A percentile compares a stretch with the other conserved stretches of the same genome.
Conservation (phyloP, 2,113 vertebrate genomes). For the Dissostichus mawsoni region DNA sequence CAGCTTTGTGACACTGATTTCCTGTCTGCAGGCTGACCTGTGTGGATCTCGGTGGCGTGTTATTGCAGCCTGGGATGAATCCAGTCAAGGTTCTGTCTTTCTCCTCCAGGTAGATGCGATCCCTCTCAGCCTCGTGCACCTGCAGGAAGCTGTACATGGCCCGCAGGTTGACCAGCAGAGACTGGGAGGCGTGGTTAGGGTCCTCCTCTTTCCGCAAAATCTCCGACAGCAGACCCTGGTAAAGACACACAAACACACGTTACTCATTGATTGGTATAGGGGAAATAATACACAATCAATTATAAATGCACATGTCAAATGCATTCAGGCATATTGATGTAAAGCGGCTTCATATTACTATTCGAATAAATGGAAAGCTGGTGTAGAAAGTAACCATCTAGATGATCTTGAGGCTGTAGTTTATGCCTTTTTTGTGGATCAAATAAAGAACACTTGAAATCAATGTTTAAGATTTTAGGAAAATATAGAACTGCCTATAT, state of each 20-base stretch:
- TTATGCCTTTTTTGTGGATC: not conserved
- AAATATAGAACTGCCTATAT: not conserved
- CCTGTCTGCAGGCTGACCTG: constrained; percentile 84
- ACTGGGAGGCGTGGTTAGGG: constrained; percentile 97
- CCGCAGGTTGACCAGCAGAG: constrained; percentile 96
- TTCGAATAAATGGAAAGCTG: not conserved
- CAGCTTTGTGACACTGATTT: not conserved
- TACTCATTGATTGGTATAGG: not conserved
- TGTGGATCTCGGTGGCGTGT: constrained; percentile 90
- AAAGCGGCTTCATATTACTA: not conserved
- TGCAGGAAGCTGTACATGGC: constrained; percentile 99
- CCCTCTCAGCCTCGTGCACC: constrained; percentile 94
- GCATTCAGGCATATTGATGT: not conserved
- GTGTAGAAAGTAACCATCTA: not conserved
- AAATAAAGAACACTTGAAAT: not conserved
- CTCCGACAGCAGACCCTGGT: constrained; percentile 96
- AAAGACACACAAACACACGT: constrained; percentile 13
- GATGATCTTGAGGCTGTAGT: not conserved
- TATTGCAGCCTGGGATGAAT: constrained; percentile 92
- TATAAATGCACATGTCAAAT: not conserved
- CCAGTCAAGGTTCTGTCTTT: constrained; percentile 95
- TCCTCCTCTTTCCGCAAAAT: constrained; percentile 99
- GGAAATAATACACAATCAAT: constrained; percentile 11
- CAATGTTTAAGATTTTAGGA: not conserved
- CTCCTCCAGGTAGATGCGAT: constrained; percentile 98